Evolutionary conservation across 2,888 invertebrate genomes (phyloP), one percentile per base, ranked within the genome.

Genomic region (Ypsolopha sequella): DNA sequence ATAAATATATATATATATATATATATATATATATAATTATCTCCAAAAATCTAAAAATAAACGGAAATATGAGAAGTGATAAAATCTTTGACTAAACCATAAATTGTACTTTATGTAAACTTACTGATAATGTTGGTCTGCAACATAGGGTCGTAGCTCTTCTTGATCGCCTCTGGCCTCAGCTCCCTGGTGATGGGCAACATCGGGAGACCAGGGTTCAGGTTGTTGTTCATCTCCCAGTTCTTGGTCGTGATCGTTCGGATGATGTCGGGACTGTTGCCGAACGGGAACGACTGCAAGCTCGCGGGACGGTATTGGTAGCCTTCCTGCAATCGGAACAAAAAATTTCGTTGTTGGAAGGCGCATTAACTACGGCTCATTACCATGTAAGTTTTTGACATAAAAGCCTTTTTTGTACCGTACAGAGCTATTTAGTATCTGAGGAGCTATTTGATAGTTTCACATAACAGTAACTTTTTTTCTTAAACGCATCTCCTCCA

Each of bases 171-270:
- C 47, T 87, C 84, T 0, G 79, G 73, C 6, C 85, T 67, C 9
- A 85, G 59, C 7, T 87, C 87, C 6, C 65, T 66, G 41, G 72
- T 54, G 84, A 80, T 59, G 0, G 85, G 75, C 55, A 80, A 56
- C 8, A 69, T 56, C 0, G 76, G 66, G 8, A 75, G 56, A 0
- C 36, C 48, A n/a, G 75, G 79, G 1, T 73, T 73, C 7, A 84
- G 65, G 58, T 75, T 81, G 69, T 84, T 87, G 66, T 70, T 80
- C 51, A 84, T 59, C 53, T 87, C 87, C 80, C 84, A 87, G 57
- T 73, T 76, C 65, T 80, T 82, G 54, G 67, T 68, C 7, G 80
- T 73, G 52, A 86, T 78, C 38, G 71, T 72, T 8, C 76, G 69
- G 60, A 82, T 70, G 54, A 87, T 77, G 60, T 87, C 80, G 9